Base-by-base conservation (phyloP, 2,113 vertebrate genomes). In the Chlamydotis undulata region DNA sequence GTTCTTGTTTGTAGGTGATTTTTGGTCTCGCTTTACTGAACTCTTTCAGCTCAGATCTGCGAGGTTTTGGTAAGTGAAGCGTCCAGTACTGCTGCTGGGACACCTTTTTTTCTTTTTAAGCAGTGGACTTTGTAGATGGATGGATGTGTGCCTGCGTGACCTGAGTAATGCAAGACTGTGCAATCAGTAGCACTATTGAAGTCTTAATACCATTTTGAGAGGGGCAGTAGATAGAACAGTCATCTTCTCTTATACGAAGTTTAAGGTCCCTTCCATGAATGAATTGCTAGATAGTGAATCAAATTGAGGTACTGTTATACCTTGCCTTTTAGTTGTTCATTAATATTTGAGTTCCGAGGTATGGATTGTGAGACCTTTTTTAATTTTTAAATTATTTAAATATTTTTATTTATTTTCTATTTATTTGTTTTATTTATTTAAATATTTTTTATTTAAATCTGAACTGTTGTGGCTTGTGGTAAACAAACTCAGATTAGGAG, bases 21-120 rank as follows among this genome's bases (percentile, higher is more conserved):
- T 99, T 99, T 98, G 99, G 99, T 85, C 99, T 99, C 71, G 99
- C 99, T 96, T 98, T 99, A 96, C 97, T 99, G 96, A 99, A 99
- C 97, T 99, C 99, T 78, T 99, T 98, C 97, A 99, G 98, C 98
- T 95, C 98, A 93, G 99, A 99, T 98, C 99, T 99, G 93, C 98
- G 98, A 96, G 99, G 98, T 96, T 99, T 99, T 98, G 99, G 99
- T 99, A 98, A 98, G 99, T 97, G 89, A 43, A 43, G 45, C 31
- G 63, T 29, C 11, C 35, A 68, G 41, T 57, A 8, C 53, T 81
- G 14, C 59, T 52, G 21, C 37, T 79, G 13, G 77, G 29, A 52
- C 29, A 61, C 4, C 17, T 55, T 17, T 75, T 75, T 52, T 55
- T 69, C 8, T 55, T 52, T 73, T 52, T 45, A 84, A 73, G 52